Conservation (phyloP, 2,888 invertebrate species). For the Gryllus longicercus region DNA sequence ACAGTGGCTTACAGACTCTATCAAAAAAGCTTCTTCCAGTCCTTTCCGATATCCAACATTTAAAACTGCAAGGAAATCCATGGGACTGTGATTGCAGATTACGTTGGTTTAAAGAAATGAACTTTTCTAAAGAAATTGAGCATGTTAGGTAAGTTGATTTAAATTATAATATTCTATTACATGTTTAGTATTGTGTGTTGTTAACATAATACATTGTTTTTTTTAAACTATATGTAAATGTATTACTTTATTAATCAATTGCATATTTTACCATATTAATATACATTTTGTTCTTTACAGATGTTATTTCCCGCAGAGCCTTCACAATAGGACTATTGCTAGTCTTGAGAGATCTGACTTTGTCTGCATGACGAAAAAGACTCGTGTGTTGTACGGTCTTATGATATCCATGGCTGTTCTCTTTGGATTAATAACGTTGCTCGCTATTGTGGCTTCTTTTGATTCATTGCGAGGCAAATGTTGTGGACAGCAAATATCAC, state of each 20-base stretch:
- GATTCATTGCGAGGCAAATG: not conserved
- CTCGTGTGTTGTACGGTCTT: not conserved
- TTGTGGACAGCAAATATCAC: not conserved
- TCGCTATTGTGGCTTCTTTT: not conserved
- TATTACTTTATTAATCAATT: not conserved
- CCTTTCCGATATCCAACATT: not conserved
- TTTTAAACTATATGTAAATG: no score
- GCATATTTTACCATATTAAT: not conserved
- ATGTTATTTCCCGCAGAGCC: not conserved
- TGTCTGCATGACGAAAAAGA: not conserved
- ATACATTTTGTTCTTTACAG: not conserved
- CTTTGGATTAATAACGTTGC: not conserved
- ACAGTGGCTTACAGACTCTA: not conserved
- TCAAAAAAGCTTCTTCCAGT: not conserved
- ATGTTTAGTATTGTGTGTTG: no score
- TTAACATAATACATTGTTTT: no score
- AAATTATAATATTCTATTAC: no score
- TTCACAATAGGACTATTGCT: not conserved
- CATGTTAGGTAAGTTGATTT: not conserved
- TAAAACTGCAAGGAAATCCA: not conserved
- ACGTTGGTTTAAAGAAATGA: not conserved
- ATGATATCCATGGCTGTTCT: not conserved
- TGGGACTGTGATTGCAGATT: slow-evolving; percentile 17
- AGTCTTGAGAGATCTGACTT: not conserved
- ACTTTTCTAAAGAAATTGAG: not conserved